Evolutionary conservation across 2,888 invertebrate species (phyloP), one percentile per base, ranked within the genome.

Genomic region (Pachliopta kotzebuea): DNA sequence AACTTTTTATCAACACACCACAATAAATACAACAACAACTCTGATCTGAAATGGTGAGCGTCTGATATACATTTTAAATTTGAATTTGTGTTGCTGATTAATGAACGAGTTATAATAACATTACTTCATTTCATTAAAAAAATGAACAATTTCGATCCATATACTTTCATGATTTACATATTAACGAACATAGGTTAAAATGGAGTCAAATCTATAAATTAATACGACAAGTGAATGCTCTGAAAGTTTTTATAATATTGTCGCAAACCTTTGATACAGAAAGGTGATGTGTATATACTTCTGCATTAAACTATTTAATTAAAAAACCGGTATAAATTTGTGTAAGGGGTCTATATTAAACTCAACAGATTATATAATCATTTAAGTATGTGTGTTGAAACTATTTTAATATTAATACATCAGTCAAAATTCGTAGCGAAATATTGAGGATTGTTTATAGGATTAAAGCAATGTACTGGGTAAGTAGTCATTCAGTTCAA

Each of bases 21-120:
- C 55, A 58, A 55, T 61, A 54, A 54, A 63, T 54, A 56, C 49
- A 65, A 65, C 58, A 58, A 63, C 45, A 62, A 54, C 61, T 62
- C 49, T 45, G 29, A 45, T 45, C 18, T 54, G 50, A 11, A 56
- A 42, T 17, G 57, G 29, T 54, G 65, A 62, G 37, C 58, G 50
- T 62, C 56, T 26, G 42, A 53, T 31, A 53, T 42, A 49, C n/a
- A 8, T 7, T 60, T 26, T 53, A 7, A n/a, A 53, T 21, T 63
- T 45, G 37, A 18, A 60, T 54, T 23, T 54, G 23, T 57, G 31
- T 7, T 54, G 8, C 24, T 18, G n/a, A 45, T 37, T 9, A 37
- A 37, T 37, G 11, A 2, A 45, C 18, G n/a, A 37, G 14, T 37
- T 37, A 37, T 11, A 37, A 37, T 37, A 37, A 37, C 4, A 37